Conservation (phyloP, 2,888 invertebrate genomes). For the Eilema depressum region DNA sequence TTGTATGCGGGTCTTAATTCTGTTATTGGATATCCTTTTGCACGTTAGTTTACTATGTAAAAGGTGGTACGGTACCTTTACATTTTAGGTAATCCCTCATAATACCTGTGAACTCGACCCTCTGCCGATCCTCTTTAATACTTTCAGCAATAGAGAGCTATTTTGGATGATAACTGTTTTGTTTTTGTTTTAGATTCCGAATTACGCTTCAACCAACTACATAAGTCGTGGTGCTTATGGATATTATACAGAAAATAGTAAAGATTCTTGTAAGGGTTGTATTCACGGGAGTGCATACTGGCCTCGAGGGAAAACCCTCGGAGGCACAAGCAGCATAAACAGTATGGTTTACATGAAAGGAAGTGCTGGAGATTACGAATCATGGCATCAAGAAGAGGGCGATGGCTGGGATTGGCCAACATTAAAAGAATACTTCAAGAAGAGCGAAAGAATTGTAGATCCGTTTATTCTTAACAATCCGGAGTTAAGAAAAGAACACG, state of each 20-base stretch:
- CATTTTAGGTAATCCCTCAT: too few species aligned
- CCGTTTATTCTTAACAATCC: slow-evolving; percentile 74
- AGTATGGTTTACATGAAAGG: slow-evolving; percentile 78
- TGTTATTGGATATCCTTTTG: not conserved
- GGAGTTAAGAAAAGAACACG: slow-evolving; percentile 72
- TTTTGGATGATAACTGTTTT: slow-evolving; percentile 5
- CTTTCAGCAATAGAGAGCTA: not conserved
- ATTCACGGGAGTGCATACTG: slow-evolving; percentile 69
- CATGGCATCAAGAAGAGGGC: slow-evolving; percentile 70
- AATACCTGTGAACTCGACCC: not conserved
- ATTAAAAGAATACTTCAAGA: slow-evolving; percentile 74
- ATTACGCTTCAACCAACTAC: slow-evolving; percentile 71
- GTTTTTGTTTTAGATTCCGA: slow-evolving; percentile 72
- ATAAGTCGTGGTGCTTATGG: slow-evolving; percentile 67
- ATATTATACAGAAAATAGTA: slow-evolving; percentile 75
- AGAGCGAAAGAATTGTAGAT: slow-evolving; percentile 77
- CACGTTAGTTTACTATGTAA: not conserved
- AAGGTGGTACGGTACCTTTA: too few species aligned
- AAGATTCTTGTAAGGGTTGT: slow-evolving; percentile 65
- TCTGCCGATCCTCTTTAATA: not conserved
- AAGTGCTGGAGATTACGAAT: slow-evolving; percentile 71
- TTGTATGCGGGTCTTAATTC: not conserved
- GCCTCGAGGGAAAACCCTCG: slow-evolving; percentile 77
- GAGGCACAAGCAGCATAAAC: slow-evolving; percentile 81
- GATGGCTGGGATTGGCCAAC: slow-evolving; percentile 80